Percentiles rank a stretch among this genome's conserved stretches.
Evolutionary conservation across 2,113 vertebrate genomes (phyloP).

Genomic region (Pollachius pollachius): DNA sequence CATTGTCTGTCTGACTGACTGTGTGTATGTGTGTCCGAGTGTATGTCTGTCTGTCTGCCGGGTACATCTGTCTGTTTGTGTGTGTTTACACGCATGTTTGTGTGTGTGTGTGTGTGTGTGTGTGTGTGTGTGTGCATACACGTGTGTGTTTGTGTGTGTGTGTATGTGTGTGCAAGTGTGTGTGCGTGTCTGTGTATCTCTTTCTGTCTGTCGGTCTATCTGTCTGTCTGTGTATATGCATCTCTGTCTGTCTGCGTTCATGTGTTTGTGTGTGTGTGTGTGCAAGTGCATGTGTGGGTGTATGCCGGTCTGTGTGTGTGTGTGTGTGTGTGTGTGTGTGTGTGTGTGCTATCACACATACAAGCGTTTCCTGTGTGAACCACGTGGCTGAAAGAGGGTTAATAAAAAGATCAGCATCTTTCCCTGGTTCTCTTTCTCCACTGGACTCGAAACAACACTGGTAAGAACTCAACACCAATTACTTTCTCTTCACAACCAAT

Average conservation of each 20-base stretch:
- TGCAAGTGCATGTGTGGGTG: not conserved
- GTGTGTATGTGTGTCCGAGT: not conserved
- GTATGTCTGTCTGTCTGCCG: not conserved
- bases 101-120: not conserved
- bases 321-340: not conserved
- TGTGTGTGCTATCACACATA: constrained; percentile 6
- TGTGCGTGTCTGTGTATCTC: too few relatives aligned
- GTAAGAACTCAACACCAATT: constrained; percentile 51
- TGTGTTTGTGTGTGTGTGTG: not conserved
- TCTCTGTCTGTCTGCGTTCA: not conserved
- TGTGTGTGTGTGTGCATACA: too few relatives aligned
- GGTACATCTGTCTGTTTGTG: not conserved
- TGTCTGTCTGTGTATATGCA: not conserved
- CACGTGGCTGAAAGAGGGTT: constrained; percentile 66
- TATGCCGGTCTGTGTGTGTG: constrained; percentile 26
- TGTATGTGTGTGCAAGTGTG: too few relatives aligned
- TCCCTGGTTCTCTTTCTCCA: constrained; percentile 68
- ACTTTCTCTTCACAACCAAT: not conserved
- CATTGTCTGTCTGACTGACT: not conserved
- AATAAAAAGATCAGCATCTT: constrained; percentile 69
- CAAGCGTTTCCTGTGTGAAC: constrained; percentile 72
- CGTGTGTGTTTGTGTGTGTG: too few relatives aligned
- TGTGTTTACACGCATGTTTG: not conserved
- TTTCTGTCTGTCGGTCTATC: not conserved
- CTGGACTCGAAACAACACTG: constrained; percentile 36